Evolutionary conservation across 2,113 vertebrate species (phyloP).

Genomic region (Tichodroma muraria): DNA sequence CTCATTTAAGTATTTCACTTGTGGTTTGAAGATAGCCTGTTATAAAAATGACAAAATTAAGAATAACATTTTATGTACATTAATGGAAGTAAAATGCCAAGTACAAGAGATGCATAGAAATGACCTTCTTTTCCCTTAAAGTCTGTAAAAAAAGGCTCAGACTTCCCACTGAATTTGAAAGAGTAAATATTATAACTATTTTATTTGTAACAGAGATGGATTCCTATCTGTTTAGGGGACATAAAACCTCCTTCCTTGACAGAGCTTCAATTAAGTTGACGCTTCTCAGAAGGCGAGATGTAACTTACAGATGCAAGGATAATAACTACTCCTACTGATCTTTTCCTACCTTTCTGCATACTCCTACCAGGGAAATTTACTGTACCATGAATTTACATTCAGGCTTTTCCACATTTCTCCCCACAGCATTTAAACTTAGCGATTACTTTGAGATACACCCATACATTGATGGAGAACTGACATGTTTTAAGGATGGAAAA

Average conservation of each 20-base stretch:
- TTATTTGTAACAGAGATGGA: background rate
- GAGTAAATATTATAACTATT: background rate
- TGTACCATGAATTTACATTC: background rate
- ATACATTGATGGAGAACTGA: background rate
- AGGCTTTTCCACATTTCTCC: background rate
- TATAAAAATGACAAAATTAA: background rate
- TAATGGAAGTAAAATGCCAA: background rate
- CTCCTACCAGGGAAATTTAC: background rate
- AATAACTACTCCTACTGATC: background rate
- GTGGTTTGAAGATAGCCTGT: background rate
- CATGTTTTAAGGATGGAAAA: background rate
- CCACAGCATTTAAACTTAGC: background rate
- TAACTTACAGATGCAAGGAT: background rate
- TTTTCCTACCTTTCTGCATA: background rate
- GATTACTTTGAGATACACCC: background rate
- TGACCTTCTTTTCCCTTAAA: background rate
- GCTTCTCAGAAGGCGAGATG: background rate
- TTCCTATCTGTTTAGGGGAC: slow-evolving; percentile 2
- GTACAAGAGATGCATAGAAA: background rate
- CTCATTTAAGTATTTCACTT: background rate
- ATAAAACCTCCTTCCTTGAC: slow-evolving; percentile 20
- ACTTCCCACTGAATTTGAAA: background rate
- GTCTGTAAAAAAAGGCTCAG: background rate
- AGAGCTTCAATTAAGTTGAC: slow-evolving; percentile 39
- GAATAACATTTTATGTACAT: background rate